Evolutionary conservation across 2,113 vertebrate species (phyloP).

Genomic region (Nansenia antarctica): DNA sequence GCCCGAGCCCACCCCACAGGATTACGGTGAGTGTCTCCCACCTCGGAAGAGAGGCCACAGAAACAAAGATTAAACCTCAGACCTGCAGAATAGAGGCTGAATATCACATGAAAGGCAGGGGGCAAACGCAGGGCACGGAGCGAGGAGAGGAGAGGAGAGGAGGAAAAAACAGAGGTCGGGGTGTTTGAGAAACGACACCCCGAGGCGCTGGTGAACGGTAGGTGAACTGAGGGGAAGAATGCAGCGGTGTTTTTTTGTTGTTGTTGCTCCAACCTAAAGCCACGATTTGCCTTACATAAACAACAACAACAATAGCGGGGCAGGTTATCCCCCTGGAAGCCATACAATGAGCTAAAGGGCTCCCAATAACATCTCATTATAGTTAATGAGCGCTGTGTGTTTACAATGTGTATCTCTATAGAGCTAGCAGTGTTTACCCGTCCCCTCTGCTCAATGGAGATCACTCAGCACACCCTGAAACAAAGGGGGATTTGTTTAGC

Average conservation of each 20-base stretch:
- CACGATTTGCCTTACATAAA: conserved; percentile 71
- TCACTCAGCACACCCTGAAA: conserved; percentile 72
- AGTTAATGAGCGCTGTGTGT: conserved; percentile 77
- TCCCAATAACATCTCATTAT: conserved; percentile 80
- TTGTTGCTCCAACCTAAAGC: conserved; percentile 51
- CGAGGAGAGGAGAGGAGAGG: conserved; percentile 4
- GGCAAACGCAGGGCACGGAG: conserved; percentile 42
- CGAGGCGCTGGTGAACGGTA: conserved; percentile 52
- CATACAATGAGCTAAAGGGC: conserved; percentile 75
- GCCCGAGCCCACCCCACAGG: conserved; percentile 78
- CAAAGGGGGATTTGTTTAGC: conserved; percentile 74
- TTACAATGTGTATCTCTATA: conserved; percentile 77
- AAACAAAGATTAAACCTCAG: conserved; percentile 77
- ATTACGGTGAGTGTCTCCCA: conserved; percentile 78
- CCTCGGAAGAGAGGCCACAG: conserved; percentile 70
- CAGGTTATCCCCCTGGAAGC: conserved; percentile 69
- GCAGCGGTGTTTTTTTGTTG: conserved; percentile 23
- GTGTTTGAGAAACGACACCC: conserved; percentile 51
- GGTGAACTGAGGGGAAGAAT: conserved; percentile 49
- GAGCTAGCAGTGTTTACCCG: conserved; percentile 73
- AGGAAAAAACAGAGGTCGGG: conserved; percentile 36
- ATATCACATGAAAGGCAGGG: conserved; percentile 37
- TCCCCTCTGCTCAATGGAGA: conserved; percentile 74
- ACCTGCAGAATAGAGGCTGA: conserved; percentile 33
- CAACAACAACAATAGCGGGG: conserved; percentile 71